Base-by-base conservation (phyloP, 2,888 invertebrate species). In the Andrena bucephala region DNA sequence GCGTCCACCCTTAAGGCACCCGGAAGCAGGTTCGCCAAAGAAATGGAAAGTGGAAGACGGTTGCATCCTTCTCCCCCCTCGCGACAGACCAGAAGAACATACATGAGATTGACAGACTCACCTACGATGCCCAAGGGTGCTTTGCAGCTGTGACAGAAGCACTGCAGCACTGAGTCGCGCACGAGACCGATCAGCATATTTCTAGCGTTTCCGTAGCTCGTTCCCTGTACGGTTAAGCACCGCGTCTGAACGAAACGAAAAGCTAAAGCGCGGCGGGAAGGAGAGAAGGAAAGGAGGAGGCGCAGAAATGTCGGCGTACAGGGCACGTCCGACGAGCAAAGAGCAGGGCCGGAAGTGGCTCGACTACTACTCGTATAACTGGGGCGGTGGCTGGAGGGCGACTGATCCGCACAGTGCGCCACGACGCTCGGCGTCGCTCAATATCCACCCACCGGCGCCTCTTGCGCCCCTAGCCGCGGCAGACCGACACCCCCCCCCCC, bases 101-200 rank as follows among this genome's bases (percentile, higher is more conserved):
- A 50, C 16, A 24, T 31, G 8, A 20, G 33, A 24, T 20, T 60
- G n/a, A 13, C 10, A 33, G 62, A 94, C 94, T 94, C 91, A 94
- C 94, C 93, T 84, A 93, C 90, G 81, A 93, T 87, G 83, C 91
- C 89, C 83, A 97, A 94, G 89, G 98, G 97, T 92, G 97, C 97
- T 94, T 97, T 97, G 96, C 98, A 98, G 95, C 97, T 97, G 95
- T 98, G 97, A 95, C 98, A 98, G 96, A 98, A 98, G 95, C 98
- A 98, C 96, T 97, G 97, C 96, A 98, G 96, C 94, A 98, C 97
- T 94, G 98, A 98, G 95, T 98, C 97, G 95, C 97, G 97, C 94
- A 98, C 97, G 93, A 98, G 96, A 94, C 97, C 97, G 95, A 98
- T 97, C 96, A 98, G 95, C 98, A 98, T 98, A 89, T 94, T 95